These are phyloP conservation scores for Eubasilissa regina DNA, from an alignment of 1,140 invertebrate genomes.

Conservation along the genomic window DNA sequence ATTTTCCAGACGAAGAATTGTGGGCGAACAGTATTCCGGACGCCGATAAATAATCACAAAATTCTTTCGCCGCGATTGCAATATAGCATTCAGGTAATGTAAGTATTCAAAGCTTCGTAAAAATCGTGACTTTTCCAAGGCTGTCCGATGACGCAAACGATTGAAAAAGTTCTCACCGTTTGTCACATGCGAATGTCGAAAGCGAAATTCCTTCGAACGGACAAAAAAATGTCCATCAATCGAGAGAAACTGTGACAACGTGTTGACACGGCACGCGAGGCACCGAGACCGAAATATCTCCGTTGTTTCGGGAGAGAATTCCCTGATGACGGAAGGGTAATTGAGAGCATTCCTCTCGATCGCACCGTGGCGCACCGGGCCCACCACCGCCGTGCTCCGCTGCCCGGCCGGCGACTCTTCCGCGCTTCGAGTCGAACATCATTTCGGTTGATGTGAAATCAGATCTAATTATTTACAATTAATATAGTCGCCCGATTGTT, in stretches of 20 bases:
- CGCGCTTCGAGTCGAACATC: neutral
- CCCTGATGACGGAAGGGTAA: constrained; percentile 14
- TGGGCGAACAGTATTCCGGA: no score
- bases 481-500: neutral
- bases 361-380: neutral
- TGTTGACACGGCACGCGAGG: constrained; percentile 16
- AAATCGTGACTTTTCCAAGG: neutral
- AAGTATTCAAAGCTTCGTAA: neutral
- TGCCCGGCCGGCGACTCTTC: neutral
- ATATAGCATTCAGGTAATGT: no score
- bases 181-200: neutral
- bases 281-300: constrained; percentile 15
- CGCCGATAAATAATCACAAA: no score
- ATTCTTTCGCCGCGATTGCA: no score
- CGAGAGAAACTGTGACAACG: constrained; percentile 25
- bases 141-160: neutral
- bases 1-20: no score
- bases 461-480: constrained; percentile 12
- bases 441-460: neutral
- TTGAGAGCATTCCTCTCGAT: constrained; percentile 20
- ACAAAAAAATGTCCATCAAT: constrained; percentile 10
- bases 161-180: neutral
- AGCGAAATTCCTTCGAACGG: neutral
- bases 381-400: neutral
- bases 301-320: constrained; percentile 4